Evolutionary conservation across 2,113 vertebrate species (phyloP), one percentile per base, ranked within the genome.

Genomic region (Dromiciops gliroides): DNA sequence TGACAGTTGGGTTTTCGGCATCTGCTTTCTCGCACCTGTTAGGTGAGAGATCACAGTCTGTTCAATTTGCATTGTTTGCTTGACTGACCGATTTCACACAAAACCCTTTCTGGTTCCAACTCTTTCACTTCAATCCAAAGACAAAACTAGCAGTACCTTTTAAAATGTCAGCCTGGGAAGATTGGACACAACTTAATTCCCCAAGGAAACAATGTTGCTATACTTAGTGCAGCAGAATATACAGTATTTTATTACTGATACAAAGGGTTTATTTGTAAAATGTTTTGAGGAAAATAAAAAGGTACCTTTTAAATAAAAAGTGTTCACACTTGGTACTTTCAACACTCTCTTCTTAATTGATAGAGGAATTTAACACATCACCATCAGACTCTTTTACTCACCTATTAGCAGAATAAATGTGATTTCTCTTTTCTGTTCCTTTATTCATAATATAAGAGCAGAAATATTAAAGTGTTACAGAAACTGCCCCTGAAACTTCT

Each of bases 1-100:
- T 56, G 94, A 94, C 95, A 96, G 95, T 24, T 97, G 96, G 92
- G 48, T 60, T 96, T 91, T 96, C 16, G 89, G 92, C 91, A 60
- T 90, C 95, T 97, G 97, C 90, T 94, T 95, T 94, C 16, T 44
- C 95, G 89, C 94, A 95, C 93, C 92, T 94, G 93, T 95, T 93
- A 96, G 60, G 22, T 44, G 23, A 47, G 95, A n/a, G 52, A 92
- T 44, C 88, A 51, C 19, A 75, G 50, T 50, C 50, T 19, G 4
- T 89, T 96, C 94, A 94, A 90, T 94, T 67, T 93, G 95, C 93
- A 67, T 97, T 97, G 95, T 95, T 96, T 60, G 11, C 23, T 60
- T 56, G 92, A 91, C 48, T 48, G 91, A 37, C 90, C 60, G 94
- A 94, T 97, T 96, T 96, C 95, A 96, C 83, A 48, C 44, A 23